phyloP scores from a whole-genome alignment of 2,113 vertebrate genomes.

The Girardinichthys multiradiatus region DNA sequence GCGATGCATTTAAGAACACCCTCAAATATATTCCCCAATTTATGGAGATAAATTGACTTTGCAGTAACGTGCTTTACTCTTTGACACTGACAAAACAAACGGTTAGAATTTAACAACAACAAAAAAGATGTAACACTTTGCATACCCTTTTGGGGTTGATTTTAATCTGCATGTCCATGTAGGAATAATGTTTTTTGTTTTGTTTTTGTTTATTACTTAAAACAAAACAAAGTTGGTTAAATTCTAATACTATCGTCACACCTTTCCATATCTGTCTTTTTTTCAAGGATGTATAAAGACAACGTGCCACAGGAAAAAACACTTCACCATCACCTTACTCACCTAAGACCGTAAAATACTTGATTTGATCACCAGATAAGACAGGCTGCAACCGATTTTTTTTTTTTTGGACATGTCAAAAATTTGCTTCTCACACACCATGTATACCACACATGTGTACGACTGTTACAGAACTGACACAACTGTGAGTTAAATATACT shows the following conservation, averaged over 20 bases:
- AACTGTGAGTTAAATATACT: not conserved
- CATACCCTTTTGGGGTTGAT: too few species aligned
- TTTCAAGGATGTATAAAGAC: not conserved
- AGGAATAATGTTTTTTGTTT: too few species aligned
- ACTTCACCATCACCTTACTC: not conserved
- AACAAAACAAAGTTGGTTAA: too few species aligned
- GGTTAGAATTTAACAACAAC: not conserved
- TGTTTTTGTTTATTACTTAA: too few species aligned
- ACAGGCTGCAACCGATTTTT: too few species aligned
- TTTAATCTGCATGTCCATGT: too few species aligned
- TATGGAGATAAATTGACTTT: slow-evolving; percentile 46
- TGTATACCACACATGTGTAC: not conserved
- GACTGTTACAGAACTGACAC: not conserved
- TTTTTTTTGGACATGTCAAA: too few species aligned
- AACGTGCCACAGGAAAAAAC: not conserved
- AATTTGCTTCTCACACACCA: not conserved
- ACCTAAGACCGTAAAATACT: too few species aligned
- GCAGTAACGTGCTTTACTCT: slow-evolving; percentile 20
- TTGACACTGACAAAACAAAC: slow-evolving; percentile 1
- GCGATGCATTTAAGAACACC: slow-evolving; percentile 42
- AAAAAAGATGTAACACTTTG: not conserved
- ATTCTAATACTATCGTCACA: not conserved
- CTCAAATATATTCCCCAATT: slow-evolving; percentile 25
- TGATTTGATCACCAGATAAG: too few species aligned
- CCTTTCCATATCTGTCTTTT: not conserved